Evolutionary conservation across 1,140 invertebrate species (phyloP), one percentile per base, ranked within the genome.

Genomic region (Acromyrmex echinatior): DNA sequence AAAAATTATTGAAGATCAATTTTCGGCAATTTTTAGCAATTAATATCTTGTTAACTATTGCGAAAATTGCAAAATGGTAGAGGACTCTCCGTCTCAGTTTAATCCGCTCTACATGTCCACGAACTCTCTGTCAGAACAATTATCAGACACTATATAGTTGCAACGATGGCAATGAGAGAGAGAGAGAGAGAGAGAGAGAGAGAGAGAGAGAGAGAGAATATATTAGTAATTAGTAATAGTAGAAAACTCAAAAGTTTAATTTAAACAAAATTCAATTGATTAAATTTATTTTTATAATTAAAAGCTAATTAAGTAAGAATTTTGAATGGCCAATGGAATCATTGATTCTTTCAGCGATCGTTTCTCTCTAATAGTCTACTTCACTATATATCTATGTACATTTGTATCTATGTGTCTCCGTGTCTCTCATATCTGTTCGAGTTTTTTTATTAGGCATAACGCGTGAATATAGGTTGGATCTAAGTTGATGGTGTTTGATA

Each of bases 401-500:
- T 51, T 49, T 1, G 45, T 62, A 12, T 35, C 35, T 35, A 35
- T 18, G 35, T 18, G n/a, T 45, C 66, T 73, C 66, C 53, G 25
- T 49, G 53, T 49, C 28, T 82, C 53, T 60, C 79, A 73, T 56
- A 31, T 53, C 14, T 45, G 51, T 16, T 25, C 51, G 16, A 45
- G 5, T 28, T 82, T n/a, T 35, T 35, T 60, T 60, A 74, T 82
- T 51, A 35, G 28, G 3, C 49, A 58, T 45, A 31, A 21, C 63
- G 10, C 14, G 9, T 35, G 18, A 51, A 53, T 84, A 45, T 56
- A 81, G 56, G 51, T 58, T 21, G 70, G 56, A 74, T 84, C 25
- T 79, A 81, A 71, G 45, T n/a, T 31, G 78, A 18, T 45, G 45
- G 31, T 63, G 88, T 76, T 78, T 80, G 82, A 73, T 86, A 86